Evolutionary conservation across 1,140 invertebrate genomes (phyloP), one percentile per base, ranked within the genome.

Genomic region (Drosophila sp.): DNA sequence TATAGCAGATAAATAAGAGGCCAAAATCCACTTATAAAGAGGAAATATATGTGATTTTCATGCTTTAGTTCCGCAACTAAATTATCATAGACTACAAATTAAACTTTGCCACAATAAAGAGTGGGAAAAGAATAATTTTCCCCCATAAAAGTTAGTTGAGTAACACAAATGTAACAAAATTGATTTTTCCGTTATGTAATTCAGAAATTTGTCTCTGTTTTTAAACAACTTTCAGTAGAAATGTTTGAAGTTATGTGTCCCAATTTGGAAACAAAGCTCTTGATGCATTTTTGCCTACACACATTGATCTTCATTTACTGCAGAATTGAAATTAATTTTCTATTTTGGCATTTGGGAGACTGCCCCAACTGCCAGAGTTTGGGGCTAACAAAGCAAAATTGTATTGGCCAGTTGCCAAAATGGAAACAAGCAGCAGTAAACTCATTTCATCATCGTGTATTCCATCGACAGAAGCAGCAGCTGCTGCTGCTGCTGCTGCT

Each of bases 341-440:
- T 27, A 25, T 58, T 58, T 4, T 25, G 32, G 7, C 23, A 25
- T 35, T 58, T 58, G 32, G 32, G 32, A 32, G 55, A 35, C 2
- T 35, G 55, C 23, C 55, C 55, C 55, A 57, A 57, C 30, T 57
- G 55, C 17, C 33, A 54, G 27, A 27, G 47, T 29, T 10, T 58
- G 17, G 29, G 29, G 17, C 33, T 6, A 57, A 33, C 56, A 33
- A 57, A 57, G 30, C 30, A 2, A 58, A 38, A 58, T 58, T 58
- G 56, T 58, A 58, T 58, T 58, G 56, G 56, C 56, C 56, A 58
- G 32, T 58, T 58, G 56, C 56, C 56, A 58, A 58, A 58, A 58
- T 58, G 56, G 56, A 23, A 35, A 58, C 56, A 58, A 38, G 44
- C 44, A 38, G 44, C 44, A 50, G 44, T 50, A 58, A 58, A 58